Percentiles rank a stretch among this genome's conserved stretches.
Conservation (phyloP, 2,797 vertebrate genomes). For the Epinephelus malabaricus region DNA sequence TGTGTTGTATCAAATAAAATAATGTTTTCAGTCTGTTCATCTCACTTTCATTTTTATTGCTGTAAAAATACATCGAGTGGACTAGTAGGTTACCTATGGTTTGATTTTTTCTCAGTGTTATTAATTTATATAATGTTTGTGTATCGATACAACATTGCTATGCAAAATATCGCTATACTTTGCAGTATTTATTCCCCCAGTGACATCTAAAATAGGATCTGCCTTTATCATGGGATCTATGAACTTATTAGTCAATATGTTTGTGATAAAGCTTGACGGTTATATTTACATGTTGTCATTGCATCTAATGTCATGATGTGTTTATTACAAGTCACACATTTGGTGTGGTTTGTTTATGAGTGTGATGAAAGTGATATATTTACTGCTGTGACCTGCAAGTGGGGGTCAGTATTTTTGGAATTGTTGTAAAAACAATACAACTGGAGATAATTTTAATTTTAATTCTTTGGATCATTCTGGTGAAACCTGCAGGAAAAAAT, state of each 20-base stretch:
- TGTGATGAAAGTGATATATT: not conserved
- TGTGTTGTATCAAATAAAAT: too few relatives aligned
- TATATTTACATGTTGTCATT: not conserved
- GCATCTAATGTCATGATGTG: not conserved
- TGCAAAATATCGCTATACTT: too few relatives aligned
- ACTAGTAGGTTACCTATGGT: too few relatives aligned
- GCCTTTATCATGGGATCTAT: not conserved
- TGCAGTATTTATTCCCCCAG: too few relatives aligned
- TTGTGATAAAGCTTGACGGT: not conserved
- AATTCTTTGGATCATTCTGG: not conserved
- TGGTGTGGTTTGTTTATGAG: not conserved
- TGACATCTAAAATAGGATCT: not conserved
- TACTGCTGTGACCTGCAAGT: not conserved
- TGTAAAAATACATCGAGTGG: too few relatives aligned
- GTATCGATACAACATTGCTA: too few relatives aligned
- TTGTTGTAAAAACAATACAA: not conserved
- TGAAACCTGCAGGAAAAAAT: not conserved
- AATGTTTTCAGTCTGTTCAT: too few relatives aligned
- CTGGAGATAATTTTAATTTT: not conserved
- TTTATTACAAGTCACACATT: not conserved
- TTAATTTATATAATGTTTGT: too few relatives aligned
- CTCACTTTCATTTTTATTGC: too few relatives aligned
- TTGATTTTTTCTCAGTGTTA: too few relatives aligned
- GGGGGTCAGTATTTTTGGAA: not conserved
- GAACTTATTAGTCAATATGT: not conserved